Conservation (phyloP, 2,797 vertebrate species). For the Ciconia nigra region DNA sequence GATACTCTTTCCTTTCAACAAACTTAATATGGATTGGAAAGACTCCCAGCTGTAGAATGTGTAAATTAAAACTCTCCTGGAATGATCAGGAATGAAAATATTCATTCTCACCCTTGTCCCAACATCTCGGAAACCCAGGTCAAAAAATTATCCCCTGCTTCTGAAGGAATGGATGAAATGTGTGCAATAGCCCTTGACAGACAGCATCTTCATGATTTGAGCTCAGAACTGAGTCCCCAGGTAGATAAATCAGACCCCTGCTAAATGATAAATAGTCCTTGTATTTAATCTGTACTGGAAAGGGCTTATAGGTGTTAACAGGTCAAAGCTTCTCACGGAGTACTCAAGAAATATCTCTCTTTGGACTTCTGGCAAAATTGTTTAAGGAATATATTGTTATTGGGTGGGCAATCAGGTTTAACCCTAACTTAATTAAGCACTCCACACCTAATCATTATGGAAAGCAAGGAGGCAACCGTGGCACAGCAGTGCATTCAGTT, state of each 20-base stretch:
- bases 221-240: not conserved
- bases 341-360: not conserved
- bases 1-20: not conserved
- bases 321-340: not conserved
- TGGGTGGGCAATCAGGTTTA: not conserved
- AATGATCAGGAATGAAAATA: not conserved
- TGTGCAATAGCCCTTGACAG: not conserved
- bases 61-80: not conserved
- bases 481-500: not conserved
- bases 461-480: not conserved
- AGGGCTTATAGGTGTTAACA: not conserved
- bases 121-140: accelerated
- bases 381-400: not conserved
- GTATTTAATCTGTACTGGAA: not conserved
- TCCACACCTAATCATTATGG: not conserved
- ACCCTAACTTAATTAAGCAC: not conserved
- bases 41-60: not conserved
- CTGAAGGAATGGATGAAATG: not conserved
- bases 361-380: not conserved
- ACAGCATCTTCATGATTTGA: not conserved
- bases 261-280: not conserved
- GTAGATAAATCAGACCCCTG: not conserved
- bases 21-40: not conserved
- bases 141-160: not conserved
- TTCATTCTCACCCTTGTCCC: not conserved